Conservation (phyloP, 2,888 invertebrate genomes). For the Drosophila flavopinicola region DNA sequence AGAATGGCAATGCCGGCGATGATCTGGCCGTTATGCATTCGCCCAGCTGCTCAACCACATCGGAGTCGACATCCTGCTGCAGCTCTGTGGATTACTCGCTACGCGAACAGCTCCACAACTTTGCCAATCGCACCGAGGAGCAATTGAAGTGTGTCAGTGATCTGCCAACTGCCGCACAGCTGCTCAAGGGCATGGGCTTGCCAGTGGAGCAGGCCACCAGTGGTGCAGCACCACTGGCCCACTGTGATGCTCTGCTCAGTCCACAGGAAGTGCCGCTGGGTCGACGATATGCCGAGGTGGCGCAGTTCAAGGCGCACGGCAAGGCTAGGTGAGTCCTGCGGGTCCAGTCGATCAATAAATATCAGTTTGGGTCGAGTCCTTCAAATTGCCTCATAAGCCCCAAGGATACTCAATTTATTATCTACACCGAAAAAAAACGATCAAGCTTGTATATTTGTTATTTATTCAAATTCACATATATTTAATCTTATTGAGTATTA, state of each 20-base stretch:
- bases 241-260: conserved; percentile 82
- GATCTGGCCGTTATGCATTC: conserved; percentile 37
- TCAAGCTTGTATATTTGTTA: too few species aligned
- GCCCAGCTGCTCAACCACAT: conserved; percentile 42
- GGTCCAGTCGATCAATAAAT: too few species aligned
- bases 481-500: too few species aligned
- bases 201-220: conserved; percentile 49
- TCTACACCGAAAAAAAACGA: too few species aligned
- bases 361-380: too few species aligned
- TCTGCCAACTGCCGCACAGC: conserved; percentile 43
- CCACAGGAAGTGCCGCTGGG: conserved; percentile 85
- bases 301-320: conserved; percentile 83
- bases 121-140: conserved; percentile 72
- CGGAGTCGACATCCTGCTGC: conserved; percentile 79
- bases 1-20: conserved; percentile 81
- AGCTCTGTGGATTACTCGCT: conserved; percentile 83
- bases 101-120: conserved; percentile 83
- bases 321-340: conserved; percentile 70
- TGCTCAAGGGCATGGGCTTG: conserved; percentile 54
- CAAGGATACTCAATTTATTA: too few species aligned
- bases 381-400: too few species aligned
- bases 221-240: conserved; percentile 16
- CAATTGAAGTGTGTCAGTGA: conserved; percentile 43
- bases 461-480: too few species aligned
- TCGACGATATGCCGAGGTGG: conserved; percentile 84